Conservation (phyloP, 2,888 invertebrate species). For the Cacoxenus indagator region DNA sequence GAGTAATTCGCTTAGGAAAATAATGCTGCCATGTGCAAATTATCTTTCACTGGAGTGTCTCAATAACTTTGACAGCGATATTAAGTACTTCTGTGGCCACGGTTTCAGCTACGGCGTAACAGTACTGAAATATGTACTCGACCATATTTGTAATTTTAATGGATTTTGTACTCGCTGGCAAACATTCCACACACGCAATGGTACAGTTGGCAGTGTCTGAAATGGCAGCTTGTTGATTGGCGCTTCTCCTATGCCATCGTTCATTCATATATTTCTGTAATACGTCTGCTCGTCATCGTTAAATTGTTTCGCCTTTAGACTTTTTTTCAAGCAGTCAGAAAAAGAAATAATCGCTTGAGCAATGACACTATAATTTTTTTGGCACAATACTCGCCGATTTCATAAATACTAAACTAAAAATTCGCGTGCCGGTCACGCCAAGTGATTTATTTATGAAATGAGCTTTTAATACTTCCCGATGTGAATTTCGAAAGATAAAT, state of each 20-base stretch:
- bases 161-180: background rate
- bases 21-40: constrained; percentile 6
- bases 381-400: constrained; percentile 7
- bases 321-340: background rate
- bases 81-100: constrained; percentile 5
- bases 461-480: background rate
- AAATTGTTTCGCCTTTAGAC: background rate
- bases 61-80: constrained; percentile 21
- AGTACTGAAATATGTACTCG: background rate
- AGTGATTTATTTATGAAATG: constrained; percentile 51
- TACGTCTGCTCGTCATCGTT: background rate
- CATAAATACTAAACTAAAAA: constrained; percentile 27
- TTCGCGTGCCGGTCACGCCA: constrained; percentile 51
- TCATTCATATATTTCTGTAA: background rate
- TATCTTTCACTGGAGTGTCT: constrained; percentile 19
- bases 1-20: constrained; percentile 3
- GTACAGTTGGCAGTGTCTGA: constrained; percentile 14
- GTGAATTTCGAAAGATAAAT: too few relatives aligned
- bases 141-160: background rate
- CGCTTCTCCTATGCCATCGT: background rate
- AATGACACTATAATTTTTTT: background rate
- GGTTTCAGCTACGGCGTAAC: background rate
- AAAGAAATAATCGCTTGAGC: background rate
- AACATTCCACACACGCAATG: too few relatives aligned
- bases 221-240: constrained; percentile 12